phyloP scores from a whole-genome alignment of 2,113 vertebrate genomes.

The Sarotherodon lohbergeri region DNA sequence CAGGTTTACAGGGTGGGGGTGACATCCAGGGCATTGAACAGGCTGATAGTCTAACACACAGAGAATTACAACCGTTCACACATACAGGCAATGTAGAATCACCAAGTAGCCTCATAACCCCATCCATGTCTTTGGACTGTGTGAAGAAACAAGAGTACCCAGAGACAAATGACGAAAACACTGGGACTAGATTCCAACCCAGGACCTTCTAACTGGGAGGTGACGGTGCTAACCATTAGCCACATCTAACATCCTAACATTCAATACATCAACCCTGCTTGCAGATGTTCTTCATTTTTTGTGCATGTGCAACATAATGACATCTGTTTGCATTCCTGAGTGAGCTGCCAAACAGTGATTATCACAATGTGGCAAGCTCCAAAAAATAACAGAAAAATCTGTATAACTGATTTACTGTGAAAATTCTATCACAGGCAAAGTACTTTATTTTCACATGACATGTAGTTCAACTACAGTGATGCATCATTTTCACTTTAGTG shows the following conservation, averaged over 20 bases:
- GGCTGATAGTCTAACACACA: neutral
- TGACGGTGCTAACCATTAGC: neutral
- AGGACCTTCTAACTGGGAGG: neutral
- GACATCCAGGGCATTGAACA: neutral
- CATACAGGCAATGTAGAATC: neutral
- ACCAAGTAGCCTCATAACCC: neutral
- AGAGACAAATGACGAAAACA: neutral
- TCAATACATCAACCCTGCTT: neutral
- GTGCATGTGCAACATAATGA: neutral
- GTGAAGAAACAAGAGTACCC: neutral
- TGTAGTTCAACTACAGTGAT: neutral
- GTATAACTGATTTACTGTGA: neutral
- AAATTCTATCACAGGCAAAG: neutral
- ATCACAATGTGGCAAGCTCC: neutral
- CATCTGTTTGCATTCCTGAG: neutral
- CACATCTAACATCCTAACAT: neutral
- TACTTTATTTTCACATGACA: fast-evolving
- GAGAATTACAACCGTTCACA: neutral
- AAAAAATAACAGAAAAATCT: neutral
- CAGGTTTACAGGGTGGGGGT: neutral
- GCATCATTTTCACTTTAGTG: neutral
- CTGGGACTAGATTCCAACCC: neutral
- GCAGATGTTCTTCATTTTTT: neutral
- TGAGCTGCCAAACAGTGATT: neutral
- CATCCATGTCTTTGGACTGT: neutral